Conservation (phyloP, 1,140 invertebrate genomes). For the Nixonia krombeini region DNA sequence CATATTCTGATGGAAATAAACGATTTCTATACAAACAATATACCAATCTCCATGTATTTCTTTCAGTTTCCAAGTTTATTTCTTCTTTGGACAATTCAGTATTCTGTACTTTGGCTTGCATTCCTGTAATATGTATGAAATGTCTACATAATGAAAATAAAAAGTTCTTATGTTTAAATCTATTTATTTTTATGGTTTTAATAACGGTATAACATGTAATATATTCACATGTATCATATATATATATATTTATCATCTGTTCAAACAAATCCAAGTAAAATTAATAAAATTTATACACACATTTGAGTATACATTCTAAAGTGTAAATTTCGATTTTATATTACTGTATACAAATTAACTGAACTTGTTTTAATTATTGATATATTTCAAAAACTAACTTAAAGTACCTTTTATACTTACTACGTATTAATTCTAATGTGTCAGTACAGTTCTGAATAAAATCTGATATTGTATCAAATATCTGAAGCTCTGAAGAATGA, state of each 20-base stretch:
- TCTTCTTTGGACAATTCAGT: constrained; percentile 59
- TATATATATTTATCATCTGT: too few relatives aligned
- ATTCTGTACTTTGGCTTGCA: constrained; percentile 75
- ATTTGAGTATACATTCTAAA: too few relatives aligned
- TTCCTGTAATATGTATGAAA: constrained; percentile 64
- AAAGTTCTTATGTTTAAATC: too few relatives aligned
- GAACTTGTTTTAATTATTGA: too few relatives aligned
- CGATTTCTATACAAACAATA: constrained; percentile 86
- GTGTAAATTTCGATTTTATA: too few relatives aligned
- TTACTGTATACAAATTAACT: too few relatives aligned
- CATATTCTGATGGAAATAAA: constrained; percentile 61
- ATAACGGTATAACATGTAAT: too few relatives aligned
- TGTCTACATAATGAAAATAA: background rate
- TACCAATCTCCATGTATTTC: constrained; percentile 89
- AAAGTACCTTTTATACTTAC: constrained; percentile 34
- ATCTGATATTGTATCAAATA: constrained; percentile 74
- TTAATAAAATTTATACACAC: too few relatives aligned
- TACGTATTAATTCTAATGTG: constrained; percentile 70
- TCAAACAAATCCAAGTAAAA: too few relatives aligned
- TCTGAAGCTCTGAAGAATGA: constrained; percentile 69
- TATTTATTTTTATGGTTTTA: too few relatives aligned
- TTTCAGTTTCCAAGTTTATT: constrained; percentile 79
- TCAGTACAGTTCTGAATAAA: constrained; percentile 74
- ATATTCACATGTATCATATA: too few relatives aligned
- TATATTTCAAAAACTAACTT: too few relatives aligned